phyloP scores from a whole-genome alignment of 2,797 vertebrate genomes.

The Leucoraja ocellata region DNA sequence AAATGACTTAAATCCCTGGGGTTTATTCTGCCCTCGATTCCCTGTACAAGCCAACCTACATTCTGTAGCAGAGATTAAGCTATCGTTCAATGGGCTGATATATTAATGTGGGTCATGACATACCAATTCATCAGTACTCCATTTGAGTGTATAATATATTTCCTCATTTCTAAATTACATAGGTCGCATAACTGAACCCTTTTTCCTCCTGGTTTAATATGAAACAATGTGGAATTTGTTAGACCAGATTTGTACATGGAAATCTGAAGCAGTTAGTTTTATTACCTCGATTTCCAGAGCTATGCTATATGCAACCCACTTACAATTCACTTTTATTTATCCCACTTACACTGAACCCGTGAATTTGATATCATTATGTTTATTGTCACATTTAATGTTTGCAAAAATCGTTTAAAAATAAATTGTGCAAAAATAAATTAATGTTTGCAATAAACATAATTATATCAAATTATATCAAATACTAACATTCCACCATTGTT shows the following conservation, averaged over 20 bases:
- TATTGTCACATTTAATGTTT: background rate
- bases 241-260: background rate
- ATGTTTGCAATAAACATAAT: background rate
- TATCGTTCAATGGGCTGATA: conserved; percentile 44
- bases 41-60: conserved; percentile 43
- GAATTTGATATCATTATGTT: no score
- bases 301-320: background rate
- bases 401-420: background rate
- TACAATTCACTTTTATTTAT: background rate
- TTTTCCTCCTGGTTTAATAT: conserved; percentile 2
- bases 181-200: background rate
- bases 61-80: conserved; percentile 51
- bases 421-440: no score
- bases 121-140: conserved; percentile 39
- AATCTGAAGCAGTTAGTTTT: conserved; percentile 4
- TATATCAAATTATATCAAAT: background rate
- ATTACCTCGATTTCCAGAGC: background rate
- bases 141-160: conserved; percentile 10
- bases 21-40: conserved; percentile 50
- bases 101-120: conserved; percentile 40
- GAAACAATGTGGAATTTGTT: conserved; percentile 20
- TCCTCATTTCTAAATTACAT: background rate
- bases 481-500: background rate
- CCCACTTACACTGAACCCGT: background rate
- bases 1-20: conserved; percentile 49